Evolutionary conservation across 2,797 vertebrate species (phyloP).

Genomic region (Myotis vivesi): DNA sequence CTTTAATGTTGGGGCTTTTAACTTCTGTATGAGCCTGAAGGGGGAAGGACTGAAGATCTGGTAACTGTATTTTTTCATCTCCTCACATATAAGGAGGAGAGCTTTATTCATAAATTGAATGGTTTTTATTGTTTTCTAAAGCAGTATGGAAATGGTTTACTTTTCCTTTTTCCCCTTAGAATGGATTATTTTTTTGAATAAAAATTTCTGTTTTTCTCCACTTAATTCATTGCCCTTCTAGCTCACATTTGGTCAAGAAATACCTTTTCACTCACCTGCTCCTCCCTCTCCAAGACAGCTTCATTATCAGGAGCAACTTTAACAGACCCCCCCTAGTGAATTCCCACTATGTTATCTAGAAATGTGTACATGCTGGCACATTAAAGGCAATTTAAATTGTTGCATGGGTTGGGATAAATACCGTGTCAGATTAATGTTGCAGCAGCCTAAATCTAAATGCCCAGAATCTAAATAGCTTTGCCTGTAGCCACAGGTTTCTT

Average conservation of each 20-base stretch:
- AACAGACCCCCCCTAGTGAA: background rate
- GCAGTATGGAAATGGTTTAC: background rate
- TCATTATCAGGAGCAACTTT: slow-evolving; percentile 16
- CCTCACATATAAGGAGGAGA: background rate
- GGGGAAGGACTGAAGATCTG: background rate
- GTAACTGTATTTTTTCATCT: background rate
- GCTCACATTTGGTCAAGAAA: background rate
- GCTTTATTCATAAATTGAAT: background rate
- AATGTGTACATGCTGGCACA: slow-evolving; percentile 13
- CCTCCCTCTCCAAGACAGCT: background rate
- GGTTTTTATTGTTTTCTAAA: background rate
- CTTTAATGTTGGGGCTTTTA: slow-evolving; percentile 27
- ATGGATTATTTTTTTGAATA: slow-evolving; percentile 23
- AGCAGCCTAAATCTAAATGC: slow-evolving; percentile 8
- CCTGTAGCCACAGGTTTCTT: slow-evolving; percentile 20
- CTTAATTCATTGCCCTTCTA: background rate
- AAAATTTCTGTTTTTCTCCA: background rate
- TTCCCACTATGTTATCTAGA: background rate
- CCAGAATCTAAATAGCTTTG: slow-evolving; percentile 45
- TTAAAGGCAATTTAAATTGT: slow-evolving; percentile 49
- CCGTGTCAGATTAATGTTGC: slow-evolving; percentile 19
- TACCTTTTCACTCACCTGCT: background rate
- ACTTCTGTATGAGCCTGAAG: background rate
- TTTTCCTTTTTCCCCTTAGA: background rate
- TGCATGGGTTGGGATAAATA: slow-evolving; percentile 38